A percentile compares a stretch with the other conserved stretches of the same genome.
Evolutionary conservation across 2,888 invertebrate genomes (phyloP).

Genomic region (Diloba caeruleocephala): DNA sequence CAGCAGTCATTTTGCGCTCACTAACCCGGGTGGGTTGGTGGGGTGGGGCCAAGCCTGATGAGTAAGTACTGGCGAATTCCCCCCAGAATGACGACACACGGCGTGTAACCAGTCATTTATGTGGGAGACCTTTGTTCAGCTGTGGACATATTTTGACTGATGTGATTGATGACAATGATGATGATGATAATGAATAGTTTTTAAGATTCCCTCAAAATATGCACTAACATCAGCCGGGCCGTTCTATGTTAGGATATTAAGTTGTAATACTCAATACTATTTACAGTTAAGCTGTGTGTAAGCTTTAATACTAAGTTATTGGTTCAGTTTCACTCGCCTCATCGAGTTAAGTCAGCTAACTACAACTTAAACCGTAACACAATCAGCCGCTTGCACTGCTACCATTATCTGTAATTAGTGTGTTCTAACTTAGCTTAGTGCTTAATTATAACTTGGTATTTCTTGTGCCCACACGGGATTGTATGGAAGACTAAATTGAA

Average conservation of each 20-base stretch:
- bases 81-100: too few relatives aligned
- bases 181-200: too few relatives aligned
- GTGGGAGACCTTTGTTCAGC: too few relatives aligned
- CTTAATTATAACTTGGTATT: conserved; percentile 51
- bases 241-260: not conserved
- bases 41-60: too few relatives aligned
- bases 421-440: conserved; percentile 44
- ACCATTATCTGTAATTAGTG: conserved; percentile 53
- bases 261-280: conserved; percentile 11
- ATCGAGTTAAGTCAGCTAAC: conserved; percentile 46
- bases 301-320: conserved; percentile 46
- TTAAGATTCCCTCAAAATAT: conserved; percentile 1
- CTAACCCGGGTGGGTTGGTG: too few relatives aligned
- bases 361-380: conserved; percentile 53
- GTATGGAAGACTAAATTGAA: conserved; percentile 8
- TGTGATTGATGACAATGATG: too few relatives aligned
- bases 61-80: too few relatives aligned
- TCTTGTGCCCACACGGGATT: conserved; percentile 7
- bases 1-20: too few relatives aligned
- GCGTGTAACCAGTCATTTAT: too few relatives aligned
- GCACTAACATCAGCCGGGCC: not conserved
- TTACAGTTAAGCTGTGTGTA: conserved; percentile 23
- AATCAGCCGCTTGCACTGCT: conserved; percentile 44
- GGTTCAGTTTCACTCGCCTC: conserved; percentile 28
- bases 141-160: too few relatives aligned